Evolutionary conservation across 2,797 vertebrate genomes (phyloP), one percentile per base, ranked within the genome.

Genomic region (Cryptoblepharus egeriae): DNA sequence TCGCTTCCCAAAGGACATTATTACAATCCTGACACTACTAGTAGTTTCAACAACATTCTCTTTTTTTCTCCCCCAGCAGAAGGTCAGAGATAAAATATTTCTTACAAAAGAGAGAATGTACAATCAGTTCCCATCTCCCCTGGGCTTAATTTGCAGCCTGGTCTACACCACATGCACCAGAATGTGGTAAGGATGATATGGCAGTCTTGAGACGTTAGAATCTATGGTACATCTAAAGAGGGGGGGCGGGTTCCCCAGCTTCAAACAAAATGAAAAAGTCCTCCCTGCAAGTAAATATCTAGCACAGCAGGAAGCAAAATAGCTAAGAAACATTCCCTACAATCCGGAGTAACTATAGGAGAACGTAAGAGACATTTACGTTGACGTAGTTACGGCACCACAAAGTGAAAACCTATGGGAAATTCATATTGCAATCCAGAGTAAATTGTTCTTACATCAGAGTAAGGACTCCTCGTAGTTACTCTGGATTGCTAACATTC

Each of bases 1-100:
- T 73, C 60, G 20, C 60, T 73, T 78, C 82, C 69, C 75, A 73
- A 72, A 74, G 76, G 76, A 74, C n/a, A n/a, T 65, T 74, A 68
- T 79, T 84, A 79, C 49, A 79, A 74, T 57, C 70, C 42, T 55
- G 60, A 60, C 28, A 57, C 63, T 60, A 37, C 28, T 52, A 60
- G 60, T 28, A n/a, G 37, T 3, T n/a, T 65, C 30, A 49, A 60
- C 30, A 45, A 67, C 52, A 26, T 74, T 26, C 35, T 61, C 45
- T 61, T 20, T 15, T 61, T 3, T n/a, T 30, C 22, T 37, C 4
- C 4, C 6, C 22, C 13, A 7, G 28, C 52, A 68, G 16, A 65
- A 68, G n/a, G 42, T 68, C 37, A n/a, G 45, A 61, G 67, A n/a
- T 74, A 58, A 83, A 35, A 69, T 65, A 26, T 35, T 82, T 76